Percentiles rank a stretch among this genome's conserved stretches.
Evolutionary conservation across 2,113 vertebrate species (phyloP).

Genomic region (Noctilio leporinus): DNA sequence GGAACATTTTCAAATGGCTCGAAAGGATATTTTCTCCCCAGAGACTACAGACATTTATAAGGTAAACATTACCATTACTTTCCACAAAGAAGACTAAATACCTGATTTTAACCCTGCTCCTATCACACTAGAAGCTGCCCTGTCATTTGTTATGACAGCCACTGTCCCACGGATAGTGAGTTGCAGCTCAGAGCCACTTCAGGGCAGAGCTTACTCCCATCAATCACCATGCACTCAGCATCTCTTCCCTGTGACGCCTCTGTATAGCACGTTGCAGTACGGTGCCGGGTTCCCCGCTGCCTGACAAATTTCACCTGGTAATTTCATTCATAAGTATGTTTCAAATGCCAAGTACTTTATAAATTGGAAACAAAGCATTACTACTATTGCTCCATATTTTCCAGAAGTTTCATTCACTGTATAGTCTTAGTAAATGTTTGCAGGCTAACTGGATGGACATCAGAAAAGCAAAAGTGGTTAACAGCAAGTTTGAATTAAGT

Average conservation of each 20-base stretch:
- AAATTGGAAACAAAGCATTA: not conserved
- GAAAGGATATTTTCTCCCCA: not conserved
- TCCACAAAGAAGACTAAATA: conserved; percentile 5
- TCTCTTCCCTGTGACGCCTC: not conserved
- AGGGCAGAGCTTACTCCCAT: not conserved
- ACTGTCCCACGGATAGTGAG: not conserved
- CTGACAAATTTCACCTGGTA: not conserved
- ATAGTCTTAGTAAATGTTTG: not conserved
- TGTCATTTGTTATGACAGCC: not conserved
- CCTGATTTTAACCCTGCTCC: not conserved
- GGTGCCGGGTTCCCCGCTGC: not conserved
- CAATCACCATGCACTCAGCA: rapidly evolving
- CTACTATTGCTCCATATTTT: not conserved
- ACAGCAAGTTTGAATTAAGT: not conserved
- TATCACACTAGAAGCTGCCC: not conserved
- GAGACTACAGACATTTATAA: not conserved
- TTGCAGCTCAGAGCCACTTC: not conserved
- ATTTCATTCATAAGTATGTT: not conserved
- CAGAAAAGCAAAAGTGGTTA: not conserved
- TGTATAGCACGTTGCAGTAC: rapidly evolving
- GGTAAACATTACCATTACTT: not conserved
- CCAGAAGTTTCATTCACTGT: not conserved
- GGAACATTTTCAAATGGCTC: not conserved
- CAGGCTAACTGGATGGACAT: not conserved
- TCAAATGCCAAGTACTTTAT: not conserved